Percentiles rank a stretch among this genome's conserved stretches.
Conservation (phyloP, 2,113 vertebrate genomes). For the Ariopsis seemanni region DNA sequence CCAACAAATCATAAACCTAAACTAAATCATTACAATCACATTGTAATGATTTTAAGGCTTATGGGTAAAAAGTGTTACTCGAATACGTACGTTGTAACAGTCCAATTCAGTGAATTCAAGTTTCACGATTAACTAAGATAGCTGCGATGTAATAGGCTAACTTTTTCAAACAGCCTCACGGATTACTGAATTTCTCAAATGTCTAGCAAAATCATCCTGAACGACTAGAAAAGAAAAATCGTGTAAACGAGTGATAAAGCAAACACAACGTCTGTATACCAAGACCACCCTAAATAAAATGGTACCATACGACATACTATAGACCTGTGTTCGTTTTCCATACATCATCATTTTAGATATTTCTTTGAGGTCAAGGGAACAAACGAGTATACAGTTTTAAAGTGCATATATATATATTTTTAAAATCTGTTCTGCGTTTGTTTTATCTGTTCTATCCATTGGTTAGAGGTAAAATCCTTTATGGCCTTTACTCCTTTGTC, state of each 20-base stretch:
- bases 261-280: constrained; percentile 29
- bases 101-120: constrained; percentile 53
- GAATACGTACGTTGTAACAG: constrained; percentile 55
- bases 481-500: constrained; percentile 42
- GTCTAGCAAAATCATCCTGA: background rate
- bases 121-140: constrained; percentile 46
- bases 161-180: constrained; percentile 41
- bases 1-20: constrained; percentile 51
- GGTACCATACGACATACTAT: constrained; percentile 26
- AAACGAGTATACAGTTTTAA: constrained; percentile 45
- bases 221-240: background rate
- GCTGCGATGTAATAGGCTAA: constrained; percentile 38
- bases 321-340: constrained; percentile 37
- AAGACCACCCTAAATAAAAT: constrained; percentile 35
- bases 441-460: constrained; percentile 11
- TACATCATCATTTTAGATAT: constrained; percentile 29
- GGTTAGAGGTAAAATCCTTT: constrained; percentile 38
- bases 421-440: constrained; percentile 5
- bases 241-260: constrained; percentile 35
- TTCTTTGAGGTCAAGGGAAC: constrained; percentile 42
- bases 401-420: constrained; percentile 38
- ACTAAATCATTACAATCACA: constrained; percentile 47
- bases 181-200: constrained; percentile 3
- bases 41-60: constrained; percentile 67
- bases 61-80: constrained; percentile 59